These are phyloP conservation scores for Acrocephalus scirpaceus DNA, from an alignment of 2,797 vertebrate species.

Conservation along the genomic window DNA sequence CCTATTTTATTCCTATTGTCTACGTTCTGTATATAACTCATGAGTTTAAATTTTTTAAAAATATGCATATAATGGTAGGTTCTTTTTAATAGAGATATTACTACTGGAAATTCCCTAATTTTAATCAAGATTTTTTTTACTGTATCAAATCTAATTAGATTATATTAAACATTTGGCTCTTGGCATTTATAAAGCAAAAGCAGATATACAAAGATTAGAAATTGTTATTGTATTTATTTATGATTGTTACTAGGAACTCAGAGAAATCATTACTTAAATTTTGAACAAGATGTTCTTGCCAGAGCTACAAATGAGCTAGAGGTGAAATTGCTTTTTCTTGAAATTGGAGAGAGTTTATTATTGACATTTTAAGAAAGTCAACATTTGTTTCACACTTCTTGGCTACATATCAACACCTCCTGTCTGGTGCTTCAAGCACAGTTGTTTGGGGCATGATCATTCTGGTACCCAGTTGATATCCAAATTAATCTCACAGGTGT, in stretches of 20 bases:
- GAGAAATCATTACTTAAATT: not conserved
- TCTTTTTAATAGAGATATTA: not conserved
- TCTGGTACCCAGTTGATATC: not conserved
- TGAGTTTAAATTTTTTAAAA: not conserved
- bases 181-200: not conserved
- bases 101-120: not conserved
- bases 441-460: not conserved
- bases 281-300: not conserved
- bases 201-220: not conserved
- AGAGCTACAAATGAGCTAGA: not conserved
- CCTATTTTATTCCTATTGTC: not conserved
- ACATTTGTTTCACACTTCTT: not conserved
- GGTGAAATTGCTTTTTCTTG: not conserved
- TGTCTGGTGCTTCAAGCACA: not conserved
- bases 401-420: not conserved
- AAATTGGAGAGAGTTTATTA: not conserved
- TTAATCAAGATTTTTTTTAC: not conserved
- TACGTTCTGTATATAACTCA: not conserved
- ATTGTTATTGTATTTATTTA: not conserved
- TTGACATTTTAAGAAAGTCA: not conserved
- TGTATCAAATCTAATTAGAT: not conserved
- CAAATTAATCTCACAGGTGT: not conserved
- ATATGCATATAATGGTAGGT: not conserved
- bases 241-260: not conserved
- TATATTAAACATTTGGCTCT: not conserved